Percentiles rank a stretch among this genome's conserved stretches.
Conservation (phyloP, 2,113 vertebrate species). For the Sardina pilchardus region DNA sequence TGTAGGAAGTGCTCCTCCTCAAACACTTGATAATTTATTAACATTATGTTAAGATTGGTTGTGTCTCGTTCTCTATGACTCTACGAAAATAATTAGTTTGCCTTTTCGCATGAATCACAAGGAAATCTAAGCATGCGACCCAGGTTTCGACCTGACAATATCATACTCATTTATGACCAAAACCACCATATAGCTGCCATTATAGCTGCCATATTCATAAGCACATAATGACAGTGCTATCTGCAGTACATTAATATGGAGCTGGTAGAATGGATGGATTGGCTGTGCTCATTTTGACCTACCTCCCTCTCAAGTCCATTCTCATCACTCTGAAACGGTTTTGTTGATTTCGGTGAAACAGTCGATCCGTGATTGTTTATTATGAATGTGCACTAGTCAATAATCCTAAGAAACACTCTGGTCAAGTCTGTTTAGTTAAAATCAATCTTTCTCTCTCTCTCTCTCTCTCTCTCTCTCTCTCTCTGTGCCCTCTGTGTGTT, state of each 20-base stretch:
- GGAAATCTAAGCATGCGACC: too few species aligned
- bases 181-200: neutral
- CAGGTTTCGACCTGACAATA: neutral
- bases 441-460: neutral
- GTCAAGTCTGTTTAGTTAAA: neutral
- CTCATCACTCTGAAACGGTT: neutral
- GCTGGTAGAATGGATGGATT: neutral
- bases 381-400: neutral
- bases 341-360: neutral
- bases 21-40: too few species aligned
- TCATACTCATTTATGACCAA: neutral
- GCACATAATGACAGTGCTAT: neutral
- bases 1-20: too few species aligned
- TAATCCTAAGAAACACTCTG: neutral
- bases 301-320: neutral
- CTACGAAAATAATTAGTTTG: neutral
- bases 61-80: too few species aligned
- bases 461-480: constrained; percentile 19
- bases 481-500: neutral
- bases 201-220: neutral
- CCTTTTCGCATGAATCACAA: neutral
- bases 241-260: neutral
- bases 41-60: too few species aligned
- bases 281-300: neutral
- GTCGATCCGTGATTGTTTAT: neutral